A percentile compares a stretch with the other conserved stretches of the same genome.
Evolutionary conservation across 2,888 invertebrate species (phyloP).

Genomic region (Dicroscelio sp.): DNA sequence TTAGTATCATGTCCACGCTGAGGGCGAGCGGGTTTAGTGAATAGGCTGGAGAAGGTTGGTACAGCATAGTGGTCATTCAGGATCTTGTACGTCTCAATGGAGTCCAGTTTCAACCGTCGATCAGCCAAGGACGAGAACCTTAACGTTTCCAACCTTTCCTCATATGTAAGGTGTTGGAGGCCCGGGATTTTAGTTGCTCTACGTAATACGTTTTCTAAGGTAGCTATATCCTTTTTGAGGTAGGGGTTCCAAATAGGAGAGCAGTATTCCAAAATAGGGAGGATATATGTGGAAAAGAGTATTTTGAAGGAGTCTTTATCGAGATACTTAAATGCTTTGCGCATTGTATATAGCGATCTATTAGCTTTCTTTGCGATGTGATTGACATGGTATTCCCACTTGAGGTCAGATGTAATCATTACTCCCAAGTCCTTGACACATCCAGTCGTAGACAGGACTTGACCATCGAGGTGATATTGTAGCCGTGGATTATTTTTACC

Average conservation of each 20-base stretch:
- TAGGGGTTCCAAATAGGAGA: background rate
- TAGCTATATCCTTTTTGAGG: background rate
- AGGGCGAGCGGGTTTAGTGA: background rate
- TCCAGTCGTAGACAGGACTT: background rate
- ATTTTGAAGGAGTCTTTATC: background rate
- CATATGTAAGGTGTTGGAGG: background rate
- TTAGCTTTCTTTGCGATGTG: background rate
- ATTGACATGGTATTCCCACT: background rate
- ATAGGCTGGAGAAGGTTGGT: background rate
- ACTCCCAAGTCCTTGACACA: background rate
- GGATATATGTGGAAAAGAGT: background rate
- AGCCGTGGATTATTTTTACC: background rate
- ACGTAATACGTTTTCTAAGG: background rate
- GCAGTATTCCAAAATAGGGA: background rate
- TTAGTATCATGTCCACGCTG: background rate
- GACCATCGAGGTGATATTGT: background rate
- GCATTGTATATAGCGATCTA: background rate
- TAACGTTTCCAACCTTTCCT: background rate
- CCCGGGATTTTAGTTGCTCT: background rate
- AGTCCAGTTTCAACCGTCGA: background rate
- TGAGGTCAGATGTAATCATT: background rate
- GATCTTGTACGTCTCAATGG: background rate
- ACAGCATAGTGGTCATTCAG: background rate
- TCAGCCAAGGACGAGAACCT: background rate
- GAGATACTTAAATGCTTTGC: background rate